Conservation (phyloP, 2,888 invertebrate genomes). For the Netelia melanura region DNA sequence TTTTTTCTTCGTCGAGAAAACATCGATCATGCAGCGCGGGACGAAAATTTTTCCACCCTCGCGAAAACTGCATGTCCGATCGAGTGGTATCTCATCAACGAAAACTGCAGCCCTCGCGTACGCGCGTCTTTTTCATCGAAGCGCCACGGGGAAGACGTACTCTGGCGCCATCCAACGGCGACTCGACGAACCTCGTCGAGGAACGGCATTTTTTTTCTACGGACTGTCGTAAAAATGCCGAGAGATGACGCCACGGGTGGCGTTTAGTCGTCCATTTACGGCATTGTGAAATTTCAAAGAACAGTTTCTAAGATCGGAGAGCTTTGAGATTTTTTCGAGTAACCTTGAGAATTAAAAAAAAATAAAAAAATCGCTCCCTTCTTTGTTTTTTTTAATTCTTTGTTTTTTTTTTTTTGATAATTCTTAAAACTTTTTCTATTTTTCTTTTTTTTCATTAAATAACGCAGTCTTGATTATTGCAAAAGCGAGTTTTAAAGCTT, state of each 20-base stretch:
- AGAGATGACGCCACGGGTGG: constrained; percentile 76
- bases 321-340: constrained; percentile 10
- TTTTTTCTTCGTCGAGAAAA: background rate
- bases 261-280: constrained; percentile 44
- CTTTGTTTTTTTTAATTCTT: constrained; percentile 8
- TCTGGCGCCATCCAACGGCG: constrained; percentile 79
- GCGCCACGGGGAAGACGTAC: constrained; percentile 49
- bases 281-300: background rate
- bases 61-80: constrained; percentile 69
- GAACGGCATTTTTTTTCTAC: constrained; percentile 44
- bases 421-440: background rate
- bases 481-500: background rate
- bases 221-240: constrained; percentile 75
- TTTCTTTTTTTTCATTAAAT: background rate
- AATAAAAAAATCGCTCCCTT: constrained; percentile 17
- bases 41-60: constrained; percentile 13
- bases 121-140: constrained; percentile 48
- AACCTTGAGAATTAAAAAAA: background rate
- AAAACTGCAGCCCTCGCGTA: constrained; percentile 58
- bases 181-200: constrained; percentile 71
- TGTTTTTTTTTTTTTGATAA: constrained; percentile 25
- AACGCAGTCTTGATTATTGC: background rate
- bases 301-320: background rate
- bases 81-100: constrained; percentile 40
- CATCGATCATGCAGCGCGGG: background rate